Percentiles rank a stretch among this genome's conserved stretches.
Evolutionary conservation across 1,140 invertebrate genomes (phyloP).

Genomic region (Drosophila ficusphila): DNA sequence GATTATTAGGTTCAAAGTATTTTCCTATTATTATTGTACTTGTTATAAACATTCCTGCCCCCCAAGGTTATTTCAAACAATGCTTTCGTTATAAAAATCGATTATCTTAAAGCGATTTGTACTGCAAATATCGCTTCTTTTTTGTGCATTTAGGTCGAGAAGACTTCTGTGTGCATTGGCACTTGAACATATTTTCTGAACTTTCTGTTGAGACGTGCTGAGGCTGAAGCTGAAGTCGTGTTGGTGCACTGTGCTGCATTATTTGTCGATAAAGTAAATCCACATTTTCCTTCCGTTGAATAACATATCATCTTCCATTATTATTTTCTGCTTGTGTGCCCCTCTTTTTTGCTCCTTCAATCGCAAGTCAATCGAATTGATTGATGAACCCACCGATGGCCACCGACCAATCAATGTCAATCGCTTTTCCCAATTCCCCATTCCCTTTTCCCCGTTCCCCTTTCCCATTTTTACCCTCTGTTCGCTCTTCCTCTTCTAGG

Average conservation of each 20-base stretch:
- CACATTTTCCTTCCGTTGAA: constrained; percentile 1
- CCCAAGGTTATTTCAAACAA: too few species aligned
- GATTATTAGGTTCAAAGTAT: too few species aligned
- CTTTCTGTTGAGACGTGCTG: too few species aligned
- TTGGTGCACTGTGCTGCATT: not conserved
- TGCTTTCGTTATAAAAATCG: too few species aligned
- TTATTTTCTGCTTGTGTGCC: constrained; percentile 19
- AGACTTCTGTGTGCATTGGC: not conserved
- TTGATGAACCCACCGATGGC: constrained; percentile 38
- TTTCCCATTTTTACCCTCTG: not conserved
- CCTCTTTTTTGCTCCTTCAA: not conserved
- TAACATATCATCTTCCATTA: constrained; percentile 27
- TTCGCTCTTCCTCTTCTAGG: not conserved
- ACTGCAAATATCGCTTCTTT: too few species aligned
- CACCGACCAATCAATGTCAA: constrained; percentile 37
- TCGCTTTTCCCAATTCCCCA: constrained; percentile 4
- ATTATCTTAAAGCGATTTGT: too few species aligned
- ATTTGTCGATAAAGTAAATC: not conserved
- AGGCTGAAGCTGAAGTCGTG: not conserved
- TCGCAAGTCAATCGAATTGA: constrained; percentile 43
- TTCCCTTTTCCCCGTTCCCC: too few species aligned
- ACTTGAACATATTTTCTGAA: too few species aligned
- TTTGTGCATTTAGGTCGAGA: too few species aligned
- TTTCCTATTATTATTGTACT: too few species aligned
- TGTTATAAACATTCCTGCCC: too few species aligned